phyloP scores from a whole-genome alignment of 2,797 vertebrate species.

The Gymnothorax javanicus region DNA sequence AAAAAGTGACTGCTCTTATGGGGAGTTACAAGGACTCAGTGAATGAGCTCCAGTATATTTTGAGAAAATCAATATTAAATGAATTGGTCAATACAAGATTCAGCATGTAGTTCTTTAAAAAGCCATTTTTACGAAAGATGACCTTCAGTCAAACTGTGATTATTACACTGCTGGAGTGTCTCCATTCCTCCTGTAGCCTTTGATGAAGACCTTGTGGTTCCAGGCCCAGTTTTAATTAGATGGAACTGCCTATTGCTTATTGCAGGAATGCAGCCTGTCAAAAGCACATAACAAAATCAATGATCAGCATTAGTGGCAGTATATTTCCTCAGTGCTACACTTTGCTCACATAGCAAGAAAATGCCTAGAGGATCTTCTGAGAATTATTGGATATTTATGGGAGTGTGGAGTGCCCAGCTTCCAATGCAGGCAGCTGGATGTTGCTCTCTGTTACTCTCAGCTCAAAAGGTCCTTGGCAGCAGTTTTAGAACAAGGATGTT shows the following conservation, averaged over 20 bases:
- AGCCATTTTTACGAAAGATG: conserved; percentile 53
- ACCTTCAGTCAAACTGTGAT: conserved; percentile 58
- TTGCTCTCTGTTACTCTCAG: not conserved
- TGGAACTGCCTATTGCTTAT: conserved; percentile 46
- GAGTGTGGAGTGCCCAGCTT: not conserved
- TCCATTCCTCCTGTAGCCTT: conserved; percentile 52
- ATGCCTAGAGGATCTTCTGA: conserved; percentile 42
- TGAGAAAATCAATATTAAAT: conserved; percentile 68
- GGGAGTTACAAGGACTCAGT: conserved; percentile 42
- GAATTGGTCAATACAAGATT: conserved; percentile 60
- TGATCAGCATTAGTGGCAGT: conserved; percentile 47
- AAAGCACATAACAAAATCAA: conserved; percentile 61
- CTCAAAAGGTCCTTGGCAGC: not conserved
- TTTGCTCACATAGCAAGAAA: conserved; percentile 38
- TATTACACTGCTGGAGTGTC: conserved; percentile 50
- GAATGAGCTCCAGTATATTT: conserved; percentile 51
- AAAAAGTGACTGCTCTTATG: conserved; percentile 36
- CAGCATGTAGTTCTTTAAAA: conserved; percentile 57
- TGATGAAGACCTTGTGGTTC: conserved; percentile 47
- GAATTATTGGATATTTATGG: not conserved
- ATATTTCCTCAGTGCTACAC: conserved; percentile 49
- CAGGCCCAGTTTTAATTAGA: conserved; percentile 56
- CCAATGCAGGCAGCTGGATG: not conserved
- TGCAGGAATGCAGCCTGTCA: conserved; percentile 41
- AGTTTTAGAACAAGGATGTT: not conserved